Base-by-base conservation (phyloP, 2,888 invertebrate species). In the Xestia xanthographa region DNA sequence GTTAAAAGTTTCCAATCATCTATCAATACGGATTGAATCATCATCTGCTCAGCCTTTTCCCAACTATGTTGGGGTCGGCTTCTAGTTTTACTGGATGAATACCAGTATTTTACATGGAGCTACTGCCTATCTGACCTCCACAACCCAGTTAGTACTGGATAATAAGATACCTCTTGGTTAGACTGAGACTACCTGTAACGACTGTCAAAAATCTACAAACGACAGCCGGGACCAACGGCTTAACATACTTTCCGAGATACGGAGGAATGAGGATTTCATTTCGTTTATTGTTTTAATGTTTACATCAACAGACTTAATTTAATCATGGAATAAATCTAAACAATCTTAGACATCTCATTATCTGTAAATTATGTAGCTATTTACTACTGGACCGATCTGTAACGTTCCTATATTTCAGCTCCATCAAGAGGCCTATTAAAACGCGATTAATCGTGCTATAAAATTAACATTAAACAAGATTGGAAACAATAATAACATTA, bases 381-480 rank as follows among this genome's bases (percentile, higher is more conserved):
- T 77, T n/a, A 66, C 65, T 20, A 45, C 43, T 62, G 62, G 8
- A n/a, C 17, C n/a, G 14, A 74, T 17, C 43, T 65, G 56, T 74
- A 84, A 69, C n/a, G 34, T 63, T 34, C 38, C n/a, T 74, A 82
- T 75, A 77, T 70, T 83, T 81, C 60, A 83, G 58, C 26, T n/a
- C 62, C 70, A 38, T 82, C 74, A 65, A 62, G 70, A 70, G 67
- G n/a, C 65, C 77, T 85, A 80, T 77, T 83, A 83, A 77, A 79
- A 73, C 65, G 63, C 75, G 66, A 83, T 83, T 83, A 80, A 83
- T 69, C 22, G 75, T 62, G 74, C 72, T 45, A 79, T 82, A 84
- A 86, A 87, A 82, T 80, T 70, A 86, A 81, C 82, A 81, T 69
- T 76, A 78, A 82, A 81, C 83, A 74, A 79, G 78, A 83, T 79